Base-by-base conservation (phyloP, 2,797 vertebrate species). In the Xiphophorus birchmanni region DNA sequence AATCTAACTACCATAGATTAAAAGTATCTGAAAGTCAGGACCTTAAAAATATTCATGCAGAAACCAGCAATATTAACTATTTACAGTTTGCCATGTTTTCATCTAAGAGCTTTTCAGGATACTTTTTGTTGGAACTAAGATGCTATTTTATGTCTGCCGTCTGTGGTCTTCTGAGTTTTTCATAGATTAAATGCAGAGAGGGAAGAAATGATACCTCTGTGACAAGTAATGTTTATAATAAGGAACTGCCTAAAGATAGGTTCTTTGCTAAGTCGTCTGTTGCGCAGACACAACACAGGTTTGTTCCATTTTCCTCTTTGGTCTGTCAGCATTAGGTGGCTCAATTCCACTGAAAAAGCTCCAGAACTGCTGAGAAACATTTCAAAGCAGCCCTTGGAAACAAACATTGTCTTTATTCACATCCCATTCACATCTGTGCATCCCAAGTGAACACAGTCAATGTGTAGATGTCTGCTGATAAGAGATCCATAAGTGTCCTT, bases 401-500 rank as follows among this genome's bases (percentile, higher is more conserved):
- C 18, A 42, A 42, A n/a, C 26, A n/a, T 26, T 12, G 1, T 11
- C 9, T 56, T 56, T 56, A 26, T 56, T 56, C 50, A 26, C 50
- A 52, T 26, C 50, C 50, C 21, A 26, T 52, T 56, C 32, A 69
- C 37, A 44, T 44, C 37, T 44, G 37, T 73, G 44, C 5, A 2
- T 52, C 15, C n/a, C 50, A 58, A 29, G 85, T 56, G 0, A 80
- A 86, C 71, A 56, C 52, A 40, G 67, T 80, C 37, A 10, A 73
- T 56, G 44, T 32, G 60, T 35, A 37, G 7, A 65, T 65, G 15
- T 7, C 15, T 1, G 3, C 32, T 2, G 60, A 18, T 37, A 71
- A 47, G 44, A 73, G 56, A 73, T 23, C 47, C 71, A 67, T 50
- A 44, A 13, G 11, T 42, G 65, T 72, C 8, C 42, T 67, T 84